Base-by-base conservation (phyloP, 2,888 invertebrate genomes). In the Drosophila aldrichi region DNA sequence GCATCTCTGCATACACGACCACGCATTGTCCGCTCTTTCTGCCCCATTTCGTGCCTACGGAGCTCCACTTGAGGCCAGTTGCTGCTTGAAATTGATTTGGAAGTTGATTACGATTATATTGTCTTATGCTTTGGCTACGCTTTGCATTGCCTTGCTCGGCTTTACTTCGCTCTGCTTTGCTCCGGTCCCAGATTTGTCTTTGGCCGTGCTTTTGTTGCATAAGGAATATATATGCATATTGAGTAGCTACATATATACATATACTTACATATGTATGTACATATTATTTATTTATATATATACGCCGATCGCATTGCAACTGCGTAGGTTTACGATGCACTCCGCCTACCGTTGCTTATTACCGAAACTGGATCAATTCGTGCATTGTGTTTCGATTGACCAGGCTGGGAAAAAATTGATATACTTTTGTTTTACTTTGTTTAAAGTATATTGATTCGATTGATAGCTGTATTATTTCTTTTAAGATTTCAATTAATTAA, bases 151-250 rank as follows among this genome's bases (percentile, higher is more conserved):
- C 34, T 67, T 71, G 72, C 51, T 41, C 66, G 44, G 20, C 20
- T 70, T 54, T 55, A 68, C 25, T 43, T 40, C 55, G 18, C 40
- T 56, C 32, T 44, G 29, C 25, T 63, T 54, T 55, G 73, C 25
- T 59, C 73, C 52, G 61, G 61, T 43, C 68, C 69, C 61, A 48
- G 68, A 68, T 77, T 77, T 73, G 58, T 66, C 74, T 79, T 73
- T 69, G 77, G 69, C 60, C 54, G 48, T 54, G 79, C 77, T 49
- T 64, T 55, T 69, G 55, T 81, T 81, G 77, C 81, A 82, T 85
- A 81, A 81, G 68, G 57, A 52, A 38, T 57, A 51, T 51, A 46
- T 22, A 43, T 34, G 70, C 46, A 57, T 71, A 76, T 51, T 61
- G 49, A 46, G 51, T 58, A 25, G 52, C 49, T 56, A 22, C 8